These are phyloP conservation scores for Camarhynchus parvulus DNA, from an alignment of 2,113 vertebrate species.

Conservation along the genomic window DNA sequence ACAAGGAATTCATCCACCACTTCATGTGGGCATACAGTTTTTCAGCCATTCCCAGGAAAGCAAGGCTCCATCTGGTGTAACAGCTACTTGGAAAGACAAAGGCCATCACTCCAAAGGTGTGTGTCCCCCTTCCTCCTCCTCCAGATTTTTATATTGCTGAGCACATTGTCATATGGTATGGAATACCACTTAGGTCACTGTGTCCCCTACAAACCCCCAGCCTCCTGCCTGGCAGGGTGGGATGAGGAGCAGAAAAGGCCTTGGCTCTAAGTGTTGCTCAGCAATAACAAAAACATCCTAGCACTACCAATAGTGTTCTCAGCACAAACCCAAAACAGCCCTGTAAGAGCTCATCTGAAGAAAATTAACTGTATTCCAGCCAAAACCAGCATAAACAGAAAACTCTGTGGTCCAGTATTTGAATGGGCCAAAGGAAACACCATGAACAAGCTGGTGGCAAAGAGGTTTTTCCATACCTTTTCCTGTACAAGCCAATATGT, in stretches of 20 bases:
- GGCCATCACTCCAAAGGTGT: background rate
- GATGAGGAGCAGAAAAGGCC: background rate
- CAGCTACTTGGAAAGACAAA: background rate
- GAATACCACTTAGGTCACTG: background rate
- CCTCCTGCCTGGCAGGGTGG: background rate
- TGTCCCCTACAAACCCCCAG: background rate
- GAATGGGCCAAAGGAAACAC: background rate
- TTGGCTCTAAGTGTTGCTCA: background rate
- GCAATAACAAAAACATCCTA: background rate
- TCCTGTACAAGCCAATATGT: background rate
- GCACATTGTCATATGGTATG: background rate
- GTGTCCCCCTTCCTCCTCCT: background rate
- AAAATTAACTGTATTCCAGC: background rate
- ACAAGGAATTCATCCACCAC: background rate
- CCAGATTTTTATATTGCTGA: background rate
- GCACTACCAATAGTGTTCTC: background rate
- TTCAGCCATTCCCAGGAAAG: background rate
- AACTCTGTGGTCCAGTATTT: background rate
- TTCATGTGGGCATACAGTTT: background rate
- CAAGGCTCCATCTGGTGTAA: rapidly evolving
- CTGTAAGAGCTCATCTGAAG: background rate
- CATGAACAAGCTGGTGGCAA: background rate
- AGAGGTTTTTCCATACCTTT: background rate
- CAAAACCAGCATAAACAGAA: background rate
- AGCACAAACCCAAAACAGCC: background rate